Evolutionary conservation across 2,113 vertebrate genomes (phyloP), one percentile per base, ranked within the genome.

Genomic region (Calypte anna): DNA sequence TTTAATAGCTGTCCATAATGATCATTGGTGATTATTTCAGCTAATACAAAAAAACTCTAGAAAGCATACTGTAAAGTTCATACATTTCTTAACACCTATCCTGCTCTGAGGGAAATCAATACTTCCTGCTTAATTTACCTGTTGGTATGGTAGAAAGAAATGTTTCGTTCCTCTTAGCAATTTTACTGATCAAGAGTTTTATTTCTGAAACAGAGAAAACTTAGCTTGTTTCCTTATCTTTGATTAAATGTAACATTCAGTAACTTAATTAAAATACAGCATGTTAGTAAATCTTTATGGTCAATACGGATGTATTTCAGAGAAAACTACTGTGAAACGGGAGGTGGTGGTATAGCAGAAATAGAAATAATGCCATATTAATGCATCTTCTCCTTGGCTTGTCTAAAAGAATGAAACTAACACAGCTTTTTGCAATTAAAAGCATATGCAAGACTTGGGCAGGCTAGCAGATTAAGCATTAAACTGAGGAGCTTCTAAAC

Each of bases 291-390:
- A 31, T 46, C 73, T 7, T 2, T 40, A 51, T 78, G 54, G 66
- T 88, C 33, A 48, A 43, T 75, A 50, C 18, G 76, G 61, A 62
- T 20, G 38, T 3, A 30, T 90, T 92, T 88, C 73, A 87, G 63
- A 27, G 50, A 90, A 36, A 86, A 78, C 38, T 85, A 59, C 62
- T 82, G 27, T 36, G 58, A 80, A 75, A 96, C 55, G 38, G 72
- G 87, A 96, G 55, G 67, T 64, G 74, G 43, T 82, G 76, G 72
- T 57, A 23, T 38, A 91, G 70, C 61, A 78, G 61, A 85, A 94
- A 94, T 48, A 86, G 78, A 91, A 95, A 81, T 72, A 66, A 38
- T 58, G 18, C 25, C 51, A 36, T 31, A 77, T 76, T 28, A 51
- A 74, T 58, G 53, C 72, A 76, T 33, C 48, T 76, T 73, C 89